Percentiles rank a stretch among this genome's conserved stretches.
Conservation (phyloP, 2,888 invertebrate species). For the Adineta ricciae region DNA sequence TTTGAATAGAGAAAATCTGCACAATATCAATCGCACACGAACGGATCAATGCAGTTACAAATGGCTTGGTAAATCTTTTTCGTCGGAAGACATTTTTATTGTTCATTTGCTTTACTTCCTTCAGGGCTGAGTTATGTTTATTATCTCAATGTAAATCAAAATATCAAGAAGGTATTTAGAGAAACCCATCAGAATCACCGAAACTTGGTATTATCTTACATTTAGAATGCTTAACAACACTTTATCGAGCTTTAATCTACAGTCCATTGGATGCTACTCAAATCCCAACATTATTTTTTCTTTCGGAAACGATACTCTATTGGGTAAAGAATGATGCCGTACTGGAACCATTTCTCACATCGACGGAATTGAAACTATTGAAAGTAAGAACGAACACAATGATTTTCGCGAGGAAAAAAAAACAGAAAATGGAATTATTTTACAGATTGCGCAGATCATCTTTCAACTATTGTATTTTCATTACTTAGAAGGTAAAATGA, state of each 20-base stretch:
- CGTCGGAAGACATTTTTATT: not conserved
- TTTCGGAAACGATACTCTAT: conserved; percentile 48
- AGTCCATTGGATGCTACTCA: conserved; percentile 44
- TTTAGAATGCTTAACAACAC: conserved; percentile 46
- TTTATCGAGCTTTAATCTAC: conserved; percentile 46
- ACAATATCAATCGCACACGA: not conserved
- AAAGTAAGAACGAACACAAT: conserved; percentile 37
- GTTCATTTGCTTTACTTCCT: no score
- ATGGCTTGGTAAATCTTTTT: not conserved
- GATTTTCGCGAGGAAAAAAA: no score
- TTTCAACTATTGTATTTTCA: conserved; percentile 9
- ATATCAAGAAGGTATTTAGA: conserved; percentile 44
- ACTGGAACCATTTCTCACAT: conserved; percentile 44
- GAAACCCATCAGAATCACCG: not conserved
- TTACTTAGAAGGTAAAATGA: not conserved
- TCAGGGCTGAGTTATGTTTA: conserved; percentile 48
- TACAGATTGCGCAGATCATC: not conserved
- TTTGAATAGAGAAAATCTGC: not conserved
- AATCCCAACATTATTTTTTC: conserved; percentile 47
- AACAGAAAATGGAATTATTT: not conserved
- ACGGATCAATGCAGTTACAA: not conserved
- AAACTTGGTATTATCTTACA: no score
- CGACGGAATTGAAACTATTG: conserved; percentile 45
- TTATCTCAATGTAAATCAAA: conserved; percentile 47
- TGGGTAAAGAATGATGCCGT: conserved; percentile 48